Evolutionary conservation across 2,888 invertebrate genomes (phyloP).

Genomic region (Cephus pygmeus): DNA sequence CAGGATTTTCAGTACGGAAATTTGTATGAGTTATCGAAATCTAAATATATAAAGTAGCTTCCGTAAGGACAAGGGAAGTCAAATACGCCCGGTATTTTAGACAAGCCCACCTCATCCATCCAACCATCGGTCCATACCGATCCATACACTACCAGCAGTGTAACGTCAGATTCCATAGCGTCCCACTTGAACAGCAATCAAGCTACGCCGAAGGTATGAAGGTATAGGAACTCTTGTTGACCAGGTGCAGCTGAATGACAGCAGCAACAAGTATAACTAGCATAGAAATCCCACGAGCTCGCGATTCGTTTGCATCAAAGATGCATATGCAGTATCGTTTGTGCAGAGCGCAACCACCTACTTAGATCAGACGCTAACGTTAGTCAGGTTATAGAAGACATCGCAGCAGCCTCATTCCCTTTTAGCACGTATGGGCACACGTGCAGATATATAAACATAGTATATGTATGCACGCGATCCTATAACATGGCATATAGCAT

Average conservation of each 20-base stretch:
- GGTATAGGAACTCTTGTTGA: background rate
- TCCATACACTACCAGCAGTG: background rate
- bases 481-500: background rate
- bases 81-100: background rate
- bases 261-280: background rate
- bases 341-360: background rate
- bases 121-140: background rate
- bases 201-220: background rate
- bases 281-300: background rate
- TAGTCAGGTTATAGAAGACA: background rate
- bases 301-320: background rate
- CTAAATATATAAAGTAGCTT: background rate
- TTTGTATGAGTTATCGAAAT: too few relatives aligned
- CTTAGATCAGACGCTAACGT: background rate
- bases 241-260: constrained; percentile 5
- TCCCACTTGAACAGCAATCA: constrained; percentile 3
- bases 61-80: background rate
- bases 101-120: background rate
- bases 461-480: background rate
- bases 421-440: background rate
- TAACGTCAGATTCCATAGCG: background rate
- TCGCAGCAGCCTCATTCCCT: background rate
- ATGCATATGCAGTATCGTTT: background rate
- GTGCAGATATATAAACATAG: background rate
- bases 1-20: too few relatives aligned